Evolutionary conservation across 2,797 vertebrate species (phyloP).

Genomic region (Tragelaphus eurycerus): DNA sequence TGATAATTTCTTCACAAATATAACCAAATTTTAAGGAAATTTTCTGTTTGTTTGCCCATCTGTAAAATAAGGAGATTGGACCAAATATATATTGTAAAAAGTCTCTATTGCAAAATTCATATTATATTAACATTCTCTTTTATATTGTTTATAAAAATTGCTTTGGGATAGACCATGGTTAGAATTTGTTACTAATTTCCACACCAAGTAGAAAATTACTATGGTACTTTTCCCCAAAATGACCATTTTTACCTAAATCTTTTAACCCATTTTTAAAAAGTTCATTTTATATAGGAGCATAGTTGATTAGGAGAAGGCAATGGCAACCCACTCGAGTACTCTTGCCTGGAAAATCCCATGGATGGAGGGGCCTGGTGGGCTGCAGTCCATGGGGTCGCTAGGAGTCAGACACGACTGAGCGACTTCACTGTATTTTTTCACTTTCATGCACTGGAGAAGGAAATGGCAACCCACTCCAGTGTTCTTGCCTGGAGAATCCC

Average conservation of each 20-base stretch:
- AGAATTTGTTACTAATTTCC: neutral
- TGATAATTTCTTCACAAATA: neutral
- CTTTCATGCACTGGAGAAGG: too few relatives aligned
- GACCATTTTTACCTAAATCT: neutral
- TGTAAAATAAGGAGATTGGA: neutral
- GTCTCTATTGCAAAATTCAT: neutral
- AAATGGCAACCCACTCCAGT: too few relatives aligned
- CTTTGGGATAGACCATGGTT: neutral
- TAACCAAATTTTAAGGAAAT: neutral
- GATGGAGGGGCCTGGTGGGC: too few relatives aligned
- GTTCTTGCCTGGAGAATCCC: too few relatives aligned
- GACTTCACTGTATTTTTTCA: too few relatives aligned
- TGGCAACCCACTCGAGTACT: too few relatives aligned
- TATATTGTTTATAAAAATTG: neutral
- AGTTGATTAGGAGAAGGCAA: neutral
- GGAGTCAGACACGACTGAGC: too few relatives aligned
- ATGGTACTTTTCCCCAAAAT: neutral
- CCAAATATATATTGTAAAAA: neutral
- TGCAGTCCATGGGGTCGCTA: too few relatives aligned
- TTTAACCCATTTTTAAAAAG: neutral
- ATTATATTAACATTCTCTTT: neutral
- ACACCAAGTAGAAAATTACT: neutral
- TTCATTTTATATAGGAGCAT: neutral
- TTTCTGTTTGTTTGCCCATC: neutral
- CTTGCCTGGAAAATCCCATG: too few relatives aligned